These are phyloP conservation scores for Cactoblastis cactorum DNA, from an alignment of 2,888 invertebrate species.

Conservation along the genomic window DNA sequence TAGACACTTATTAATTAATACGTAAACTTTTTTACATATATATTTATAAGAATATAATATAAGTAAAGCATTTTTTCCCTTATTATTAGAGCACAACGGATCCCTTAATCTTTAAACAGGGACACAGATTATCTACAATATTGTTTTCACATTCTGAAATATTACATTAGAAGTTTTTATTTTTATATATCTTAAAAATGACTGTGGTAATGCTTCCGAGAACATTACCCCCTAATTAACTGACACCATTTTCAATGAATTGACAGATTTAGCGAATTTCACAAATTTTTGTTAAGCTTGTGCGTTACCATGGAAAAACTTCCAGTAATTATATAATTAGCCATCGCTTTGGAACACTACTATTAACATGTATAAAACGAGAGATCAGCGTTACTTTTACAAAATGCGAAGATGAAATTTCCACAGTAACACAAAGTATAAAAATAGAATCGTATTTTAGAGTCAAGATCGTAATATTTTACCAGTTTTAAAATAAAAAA, in stretches of 20 bases:
- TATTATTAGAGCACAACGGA: slow-evolving; percentile 71
- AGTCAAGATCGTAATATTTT: slow-evolving; percentile 46
- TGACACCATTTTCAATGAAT: slow-evolving; percentile 73
- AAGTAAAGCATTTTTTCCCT: slow-evolving; percentile 77
- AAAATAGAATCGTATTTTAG: slow-evolving; percentile 55
- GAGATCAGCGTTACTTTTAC: slow-evolving; percentile 2
- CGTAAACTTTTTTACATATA: slow-evolving; percentile 75
- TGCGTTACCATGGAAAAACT: slow-evolving; percentile 51
- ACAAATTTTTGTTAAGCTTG: slow-evolving; percentile 36
- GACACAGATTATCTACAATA: slow-evolving; percentile 69
- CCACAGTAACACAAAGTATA: slow-evolving; percentile 60
- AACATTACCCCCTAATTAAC: slow-evolving; percentile 53
- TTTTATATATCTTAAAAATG: slow-evolving; percentile 50
- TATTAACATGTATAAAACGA: slow-evolving; percentile 12
- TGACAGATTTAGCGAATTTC: slow-evolving; percentile 61
- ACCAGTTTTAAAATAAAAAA: slow-evolving; percentile 63
- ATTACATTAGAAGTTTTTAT: slow-evolving; percentile 52
- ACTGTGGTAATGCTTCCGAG: slow-evolving; percentile 41
- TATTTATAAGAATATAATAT: slow-evolving; percentile 78
- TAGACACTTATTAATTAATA: slow-evolving; percentile 75
- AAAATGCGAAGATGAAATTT: slow-evolving; percentile 18
- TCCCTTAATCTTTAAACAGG: slow-evolving; percentile 57
- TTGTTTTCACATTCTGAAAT: slow-evolving; percentile 54
- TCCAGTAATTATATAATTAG: slow-evolving; percentile 17
- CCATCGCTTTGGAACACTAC: slow-evolving; percentile 14